phyloP scores from a whole-genome alignment of 2,888 invertebrate species.

The Pseudeuparius sepicola region DNA sequence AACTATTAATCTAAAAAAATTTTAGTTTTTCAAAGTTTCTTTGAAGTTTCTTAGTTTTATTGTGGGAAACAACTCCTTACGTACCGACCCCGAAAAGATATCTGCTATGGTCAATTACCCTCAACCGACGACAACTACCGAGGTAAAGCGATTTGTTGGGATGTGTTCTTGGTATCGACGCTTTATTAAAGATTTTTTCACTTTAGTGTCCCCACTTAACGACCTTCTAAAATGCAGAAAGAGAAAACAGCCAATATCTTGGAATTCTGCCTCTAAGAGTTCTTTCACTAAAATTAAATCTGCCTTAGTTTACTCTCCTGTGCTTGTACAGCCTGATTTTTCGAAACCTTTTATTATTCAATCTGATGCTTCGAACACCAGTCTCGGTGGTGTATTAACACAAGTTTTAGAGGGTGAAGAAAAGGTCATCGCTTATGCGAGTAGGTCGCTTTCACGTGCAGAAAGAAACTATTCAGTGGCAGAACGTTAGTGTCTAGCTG shows the following conservation, averaged over 20 bases:
- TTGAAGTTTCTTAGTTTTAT: too few species aligned
- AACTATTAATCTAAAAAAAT: constrained; percentile 20
- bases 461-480: constrained; percentile 26
- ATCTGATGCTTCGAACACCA: constrained; percentile 26
- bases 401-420: constrained; percentile 13
- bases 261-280: constrained; percentile 19
- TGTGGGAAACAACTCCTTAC: too few species aligned
- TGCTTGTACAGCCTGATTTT: constrained; percentile 24
- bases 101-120: too few species aligned
- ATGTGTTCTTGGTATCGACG: constrained; percentile 23
- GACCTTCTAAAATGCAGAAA: constrained; percentile 21
- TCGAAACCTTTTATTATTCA: constrained; percentile 19
- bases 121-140: constrained; percentile 22
- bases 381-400: constrained; percentile 10
- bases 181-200: constrained; percentile 25
- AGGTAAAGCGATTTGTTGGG: constrained; percentile 27
- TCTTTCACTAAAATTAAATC: constrained; percentile 21
- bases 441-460: constrained; percentile 20
- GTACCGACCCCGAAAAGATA: too few species aligned
- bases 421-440: constrained; percentile 10
- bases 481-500: constrained; percentile 24
- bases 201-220: constrained; percentile 23
- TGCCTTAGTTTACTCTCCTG: constrained; percentile 20
- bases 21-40: constrained; percentile 20
- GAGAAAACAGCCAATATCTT: constrained; percentile 20